Base-by-base conservation (phyloP, 2,797 vertebrate species). In the Salmo trutta region DNA sequence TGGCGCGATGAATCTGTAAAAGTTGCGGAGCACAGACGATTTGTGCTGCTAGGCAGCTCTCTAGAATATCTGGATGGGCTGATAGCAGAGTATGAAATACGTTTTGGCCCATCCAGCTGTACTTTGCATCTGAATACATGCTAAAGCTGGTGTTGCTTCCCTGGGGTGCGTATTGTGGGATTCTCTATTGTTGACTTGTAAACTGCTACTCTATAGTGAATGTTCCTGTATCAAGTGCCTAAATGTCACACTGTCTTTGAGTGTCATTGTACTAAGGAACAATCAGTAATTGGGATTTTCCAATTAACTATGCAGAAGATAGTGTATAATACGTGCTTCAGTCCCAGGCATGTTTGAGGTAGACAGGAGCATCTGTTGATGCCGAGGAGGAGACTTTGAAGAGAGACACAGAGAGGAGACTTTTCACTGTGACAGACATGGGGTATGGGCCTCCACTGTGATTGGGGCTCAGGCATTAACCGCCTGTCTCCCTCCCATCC, bases 401-500 rank as follows among this genome's bases (percentile, higher is more conserved):
- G 3, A 31, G 29, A 31, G 29, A 31, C 29, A 31, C 7, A 64
- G 59, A 64, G 21, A 64, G 59, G n/a, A 24, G 70, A 53, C 41
- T 71, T 71, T 71, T 21, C 21, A 52, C n/a, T 71, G 24, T 5
- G 36, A 71, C 70, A 71, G 70, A 71, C 70, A 71, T 36, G 6
- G 33, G 33, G 33, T 36, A 7, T 36, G 33, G 33, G 33, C 33
- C 33, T 6, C 33, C 33, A 6, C 6, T 36, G 33, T 5, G 33
- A 36, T 36, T 36, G 33, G 33, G 6, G 33, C 33, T 36, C 33
- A 36, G 33, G 6, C 33, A 36, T 36, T 36, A 36, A 36, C 16
- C 53, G 6, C 5, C 33, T 33, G 33, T 33, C 33, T 56, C 54
- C 5, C 54, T n/a, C 3, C 19, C 17, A 56, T 56, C 54, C 54